Base-by-base conservation (phyloP, 2,888 invertebrate species). In the Rhingia rostrata region DNA sequence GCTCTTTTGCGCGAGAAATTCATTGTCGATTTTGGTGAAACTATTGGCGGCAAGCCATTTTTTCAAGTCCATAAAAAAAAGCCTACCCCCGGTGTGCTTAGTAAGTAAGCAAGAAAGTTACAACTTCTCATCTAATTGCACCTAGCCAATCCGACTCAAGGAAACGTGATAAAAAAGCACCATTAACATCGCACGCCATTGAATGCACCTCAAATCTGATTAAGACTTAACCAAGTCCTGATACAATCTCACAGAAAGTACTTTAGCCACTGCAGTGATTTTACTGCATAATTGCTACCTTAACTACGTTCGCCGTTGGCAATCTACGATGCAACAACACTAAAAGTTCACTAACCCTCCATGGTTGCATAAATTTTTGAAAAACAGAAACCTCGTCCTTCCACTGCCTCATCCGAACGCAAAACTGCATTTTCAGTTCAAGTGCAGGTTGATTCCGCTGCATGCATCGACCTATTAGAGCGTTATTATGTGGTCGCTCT, bases 271-370 rank as follows among this genome's bases (percentile, higher is more conserved):
- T 74, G 79, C 78, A 64, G 41, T 6, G 37, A 12, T 61, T 69
- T 58, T 78, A 53, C 79, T 63, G 78, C 83, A 83, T 83, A 69
- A 83, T 83, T 64, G 53, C 58, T 58, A 56, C 61, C 45, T 45
- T 12, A 69, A 63, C 32, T 45, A 4, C 66, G 49, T 9, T n/a
- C 9, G 22, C 35, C 4, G 39, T 9, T 47, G 47, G 35, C 64
- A 77, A 51, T 63, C 74, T 14, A 32, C 6, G 32, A 70, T 10
- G 35, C 33, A 12, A 37, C 2, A 37, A 49, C 12, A 43, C 14
- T 56, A 49, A 51, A 61, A 63, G 80, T 81, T 81, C 74, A 69
- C 12, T 69, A 81, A 54, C 74, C 67, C 63, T 47, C 41, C 72
- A 74, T 53, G 47, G 43, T 61, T 61, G 39, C 56, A 37, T 32